phyloP scores from a whole-genome alignment of 2,113 vertebrate species.

The Tenebrosternarchus preto region DNA sequence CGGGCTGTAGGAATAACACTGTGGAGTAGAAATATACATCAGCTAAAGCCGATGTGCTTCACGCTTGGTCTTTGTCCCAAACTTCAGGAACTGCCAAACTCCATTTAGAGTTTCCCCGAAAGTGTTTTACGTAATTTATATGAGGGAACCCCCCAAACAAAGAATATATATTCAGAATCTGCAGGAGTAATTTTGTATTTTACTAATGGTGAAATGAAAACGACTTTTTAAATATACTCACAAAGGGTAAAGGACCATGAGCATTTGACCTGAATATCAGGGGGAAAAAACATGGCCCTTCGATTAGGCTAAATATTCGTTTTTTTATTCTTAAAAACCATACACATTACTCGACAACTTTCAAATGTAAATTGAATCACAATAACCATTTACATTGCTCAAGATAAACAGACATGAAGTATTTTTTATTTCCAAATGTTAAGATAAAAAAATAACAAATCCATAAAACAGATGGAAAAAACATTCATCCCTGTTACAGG shows the following conservation, averaged over 20 bases:
- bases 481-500: constrained; percentile 81
- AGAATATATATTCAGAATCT: too few relatives aligned
- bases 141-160: too few relatives aligned
- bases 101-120: too few relatives aligned
- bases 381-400: constrained; percentile 83
- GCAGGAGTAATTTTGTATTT: too few relatives aligned
- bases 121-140: too few relatives aligned
- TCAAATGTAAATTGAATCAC: constrained; percentile 86
- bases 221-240: too few relatives aligned
- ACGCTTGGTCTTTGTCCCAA: too few relatives aligned
- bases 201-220: too few relatives aligned
- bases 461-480: constrained; percentile 83
- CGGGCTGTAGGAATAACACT: too few relatives aligned
- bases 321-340: constrained; percentile 87
- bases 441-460: constrained; percentile 78
- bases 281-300: constrained; percentile 69
- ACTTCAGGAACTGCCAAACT: too few relatives aligned
- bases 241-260: neutral
- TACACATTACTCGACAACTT: constrained; percentile 84
- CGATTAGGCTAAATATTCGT: constrained; percentile 79
- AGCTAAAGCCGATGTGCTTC: too few relatives aligned
- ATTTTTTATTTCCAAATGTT: constrained; percentile 82
- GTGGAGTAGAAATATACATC: too few relatives aligned
- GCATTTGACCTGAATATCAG: constrained; percentile 41
- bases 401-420: constrained; percentile 83